Base-by-base conservation (phyloP, 2,797 vertebrate species). In the Anableps anableps region DNA sequence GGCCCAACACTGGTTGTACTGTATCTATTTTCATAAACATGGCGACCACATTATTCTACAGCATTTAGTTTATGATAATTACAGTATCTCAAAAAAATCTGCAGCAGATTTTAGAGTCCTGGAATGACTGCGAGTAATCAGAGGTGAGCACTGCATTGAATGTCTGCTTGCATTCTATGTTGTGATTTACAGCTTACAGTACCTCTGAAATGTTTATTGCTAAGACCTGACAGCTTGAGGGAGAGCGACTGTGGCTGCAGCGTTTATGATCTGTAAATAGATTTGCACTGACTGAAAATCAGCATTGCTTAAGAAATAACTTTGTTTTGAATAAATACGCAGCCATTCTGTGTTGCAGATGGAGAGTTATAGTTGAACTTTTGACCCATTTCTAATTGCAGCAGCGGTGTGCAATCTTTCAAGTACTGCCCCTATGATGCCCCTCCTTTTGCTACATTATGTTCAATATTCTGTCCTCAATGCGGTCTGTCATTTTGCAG, bases 301-400 rank as follows among this genome's bases (percentile, higher is more conserved):
- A 5, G 6, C 17, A 19, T 62, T 62, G 17, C 29, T 34, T 19
- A 34, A 62, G 31, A 60, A 60, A 60, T 5, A 60, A 60, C 17
- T 36, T 36, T 29, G 7, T 36, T 31, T 36, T 16, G n/a, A n/a
- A n/a, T n/a, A 64, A 64, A 64, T 36, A 9, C 19, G 60, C 2
- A 64, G 21, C 31, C 9, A 26, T 11, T 68, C 38, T 13, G 4
- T 68, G 62, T 23, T 66, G 8, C 11, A 66, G 8, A 66, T 36
- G 62, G 9, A 66, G 62, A 23, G 1, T 64, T 60, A 16, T 3
- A 62, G 60, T 34, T 34, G 31, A 36, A 21, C 29, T 62, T 14
- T 17, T 19, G 16, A 64, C 16, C 34, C 31, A 64, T 64, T 82
- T 78, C 43, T 72, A n/a, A 48, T 47, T 47, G 26, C 43, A 71